phyloP scores from a whole-genome alignment of 37 sponge, comb jelly and placozoan species.

The Aplysina aerophoba region DNA sequence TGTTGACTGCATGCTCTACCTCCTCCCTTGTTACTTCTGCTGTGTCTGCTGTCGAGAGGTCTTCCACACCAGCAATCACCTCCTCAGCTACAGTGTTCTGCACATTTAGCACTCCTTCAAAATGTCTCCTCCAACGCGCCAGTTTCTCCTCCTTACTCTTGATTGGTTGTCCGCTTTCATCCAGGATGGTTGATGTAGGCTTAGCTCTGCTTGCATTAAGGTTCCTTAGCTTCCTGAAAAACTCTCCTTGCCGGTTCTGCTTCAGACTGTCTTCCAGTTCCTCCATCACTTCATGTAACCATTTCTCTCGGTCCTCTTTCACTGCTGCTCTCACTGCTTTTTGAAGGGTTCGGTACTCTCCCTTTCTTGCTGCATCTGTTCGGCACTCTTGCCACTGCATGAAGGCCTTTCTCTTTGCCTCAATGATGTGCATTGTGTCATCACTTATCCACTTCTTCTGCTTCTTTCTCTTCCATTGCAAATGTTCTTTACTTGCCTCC shows the following conservation, averaged over 20 bases:
- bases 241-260: neutral
- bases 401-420: slow-evolving; percentile 1
- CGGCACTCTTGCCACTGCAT: neutral
- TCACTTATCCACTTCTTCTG: slow-evolving; percentile 18
- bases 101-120: slow-evolving; percentile 32
- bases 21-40: slow-evolving; percentile 29
- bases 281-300: neutral
- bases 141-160: slow-evolving; percentile 2
- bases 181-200: slow-evolving; percentile 14
- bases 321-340: slow-evolving; percentile 18
- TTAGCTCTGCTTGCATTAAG: slow-evolving; percentile 3
- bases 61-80: slow-evolving; percentile 16
- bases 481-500: neutral
- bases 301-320: neutral
- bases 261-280: slow-evolving; percentile 33
- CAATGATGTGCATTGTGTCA: slow-evolving; percentile 15
- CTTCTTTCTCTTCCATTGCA: neutral
- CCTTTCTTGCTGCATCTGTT: neutral
- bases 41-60: neutral
- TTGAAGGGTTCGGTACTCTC: neutral
- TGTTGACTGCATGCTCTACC: neutral
- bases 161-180: slow-evolving; percentile 10
- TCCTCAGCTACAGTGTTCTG: slow-evolving; percentile 17
- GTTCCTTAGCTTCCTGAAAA: slow-evolving; percentile 16
- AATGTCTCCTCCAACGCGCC: neutral